Evolutionary conservation across 1,140 invertebrate genomes (phyloP).

Genomic region (Aradophagus sp.): DNA sequence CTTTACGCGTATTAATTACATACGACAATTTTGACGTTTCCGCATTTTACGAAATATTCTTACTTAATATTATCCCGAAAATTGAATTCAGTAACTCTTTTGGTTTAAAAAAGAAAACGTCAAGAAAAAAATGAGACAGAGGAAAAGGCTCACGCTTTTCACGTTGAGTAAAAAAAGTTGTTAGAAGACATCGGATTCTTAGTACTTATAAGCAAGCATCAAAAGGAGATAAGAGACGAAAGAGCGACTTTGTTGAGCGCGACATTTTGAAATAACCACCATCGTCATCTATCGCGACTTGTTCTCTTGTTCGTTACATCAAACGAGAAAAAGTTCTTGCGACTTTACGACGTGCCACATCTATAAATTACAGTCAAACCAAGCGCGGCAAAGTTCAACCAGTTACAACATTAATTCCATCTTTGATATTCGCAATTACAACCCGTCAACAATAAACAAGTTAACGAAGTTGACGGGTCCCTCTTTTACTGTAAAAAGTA

Average conservation of each 20-base stretch:
- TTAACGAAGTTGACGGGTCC: conserved; percentile 12
- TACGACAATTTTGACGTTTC: too few relatives aligned
- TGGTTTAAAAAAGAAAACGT: too few relatives aligned
- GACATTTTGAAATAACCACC: conserved; percentile 42
- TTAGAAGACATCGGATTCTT: conserved; percentile 11
- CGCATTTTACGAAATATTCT: too few relatives aligned
- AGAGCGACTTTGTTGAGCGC: conserved; percentile 9
- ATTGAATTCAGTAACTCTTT: too few relatives aligned
- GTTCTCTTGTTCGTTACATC: conserved; percentile 33
- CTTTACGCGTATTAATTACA: too few relatives aligned
- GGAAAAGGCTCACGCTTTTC: background rate
- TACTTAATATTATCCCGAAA: too few relatives aligned
- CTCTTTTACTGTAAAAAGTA: too few relatives aligned
- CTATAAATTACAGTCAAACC: conserved; percentile 33
- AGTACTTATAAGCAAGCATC: conserved; percentile 12
- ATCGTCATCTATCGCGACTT: conserved; percentile 37
- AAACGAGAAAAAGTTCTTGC: conserved; percentile 34
- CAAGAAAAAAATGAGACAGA: too few relatives aligned
- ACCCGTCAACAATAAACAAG: conserved; percentile 22
- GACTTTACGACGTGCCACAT: conserved; percentile 34
- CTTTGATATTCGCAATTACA: conserved; percentile 26
- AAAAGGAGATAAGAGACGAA: conserved; percentile 24
- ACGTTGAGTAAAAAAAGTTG: conserved; percentile 4
- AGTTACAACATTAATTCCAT: conserved; percentile 12
- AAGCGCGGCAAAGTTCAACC: conserved; percentile 28